Evolutionary conservation across 2,797 vertebrate species (phyloP).

Genomic region (Protonibea diacanthus): DNA sequence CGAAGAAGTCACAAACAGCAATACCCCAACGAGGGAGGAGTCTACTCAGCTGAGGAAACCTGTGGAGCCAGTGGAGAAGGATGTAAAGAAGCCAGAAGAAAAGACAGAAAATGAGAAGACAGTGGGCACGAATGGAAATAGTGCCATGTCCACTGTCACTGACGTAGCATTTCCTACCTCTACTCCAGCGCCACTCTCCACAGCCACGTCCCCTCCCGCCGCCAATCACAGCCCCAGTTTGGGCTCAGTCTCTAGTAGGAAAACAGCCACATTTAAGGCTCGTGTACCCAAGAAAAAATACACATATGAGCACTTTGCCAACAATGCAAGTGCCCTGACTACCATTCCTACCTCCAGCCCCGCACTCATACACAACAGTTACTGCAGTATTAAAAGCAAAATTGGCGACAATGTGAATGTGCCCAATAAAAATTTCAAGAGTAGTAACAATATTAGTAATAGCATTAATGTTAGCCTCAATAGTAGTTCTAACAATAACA

Average conservation of each 20-base stretch:
- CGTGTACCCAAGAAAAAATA: conserved; percentile 90
- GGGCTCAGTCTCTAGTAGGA: conserved; percentile 88
- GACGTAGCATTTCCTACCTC: conserved; percentile 73
- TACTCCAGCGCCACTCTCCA: conserved; percentile 58
- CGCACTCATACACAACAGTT: conserved; percentile 70
- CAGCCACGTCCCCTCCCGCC: conserved; percentile 50
- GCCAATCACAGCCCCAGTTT: conserved; percentile 75
- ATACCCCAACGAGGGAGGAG: conserved; percentile 67
- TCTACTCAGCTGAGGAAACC: conserved; percentile 72
- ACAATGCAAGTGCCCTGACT: conserved; percentile 67
- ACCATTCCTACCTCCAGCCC: conserved; percentile 76
- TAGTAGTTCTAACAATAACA: conserved; percentile 55
- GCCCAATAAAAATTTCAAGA: conserved; percentile 62
- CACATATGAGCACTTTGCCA: conserved; percentile 87
- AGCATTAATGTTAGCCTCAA: conserved; percentile 58
- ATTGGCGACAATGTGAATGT: conserved; percentile 55
- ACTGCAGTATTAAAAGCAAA: conserved; percentile 69
- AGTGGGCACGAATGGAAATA: conserved; percentile 67
- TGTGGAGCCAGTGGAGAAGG: conserved; percentile 62
- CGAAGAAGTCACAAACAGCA: conserved; percentile 75
- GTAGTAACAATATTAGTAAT: conserved; percentile 67
- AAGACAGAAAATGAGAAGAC: conserved; percentile 69
- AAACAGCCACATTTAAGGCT: conserved; percentile 94
- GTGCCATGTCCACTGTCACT: conserved; percentile 53
- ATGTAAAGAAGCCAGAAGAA: conserved; percentile 61